phyloP scores from a whole-genome alignment of 2,113 vertebrate genomes.

The Psammodynastes pulverulentus region DNA sequence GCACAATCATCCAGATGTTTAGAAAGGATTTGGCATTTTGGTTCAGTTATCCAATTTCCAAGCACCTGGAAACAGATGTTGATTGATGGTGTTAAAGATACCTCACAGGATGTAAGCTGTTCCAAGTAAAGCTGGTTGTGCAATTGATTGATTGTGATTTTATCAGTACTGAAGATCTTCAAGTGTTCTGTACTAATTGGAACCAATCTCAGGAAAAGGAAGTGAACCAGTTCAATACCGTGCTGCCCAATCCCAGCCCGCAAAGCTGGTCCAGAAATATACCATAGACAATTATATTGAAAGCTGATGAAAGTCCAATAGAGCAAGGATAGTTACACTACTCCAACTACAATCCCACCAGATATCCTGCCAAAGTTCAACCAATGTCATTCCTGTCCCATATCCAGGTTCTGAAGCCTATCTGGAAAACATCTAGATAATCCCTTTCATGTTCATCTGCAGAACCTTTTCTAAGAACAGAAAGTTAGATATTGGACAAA shows the following conservation, averaged over 20 bases:
- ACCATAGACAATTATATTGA: background rate
- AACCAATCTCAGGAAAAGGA: background rate
- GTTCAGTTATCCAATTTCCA: background rate
- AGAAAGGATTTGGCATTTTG: background rate
- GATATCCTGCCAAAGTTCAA: background rate
- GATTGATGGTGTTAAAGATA: background rate
- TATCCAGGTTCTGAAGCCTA: background rate
- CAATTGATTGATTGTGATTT: background rate
- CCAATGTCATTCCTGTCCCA: background rate
- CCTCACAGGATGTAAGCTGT: background rate
- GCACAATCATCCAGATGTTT: background rate
- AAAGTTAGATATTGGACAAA: background rate
- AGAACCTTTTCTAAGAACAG: background rate
- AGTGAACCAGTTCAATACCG: background rate
- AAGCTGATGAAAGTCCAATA: background rate
- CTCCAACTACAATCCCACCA: background rate
- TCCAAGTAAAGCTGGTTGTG: background rate
- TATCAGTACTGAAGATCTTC: background rate
- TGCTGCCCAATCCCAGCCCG: background rate
- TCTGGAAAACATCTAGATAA: background rate
- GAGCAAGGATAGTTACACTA: background rate
- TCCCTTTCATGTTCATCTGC: background rate
- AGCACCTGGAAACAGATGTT: background rate
- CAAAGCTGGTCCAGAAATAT: background rate
- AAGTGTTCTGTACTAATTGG: background rate